Evolutionary conservation across 2,113 vertebrate species (phyloP).

Genomic region (Oceanodroma tethys): DNA sequence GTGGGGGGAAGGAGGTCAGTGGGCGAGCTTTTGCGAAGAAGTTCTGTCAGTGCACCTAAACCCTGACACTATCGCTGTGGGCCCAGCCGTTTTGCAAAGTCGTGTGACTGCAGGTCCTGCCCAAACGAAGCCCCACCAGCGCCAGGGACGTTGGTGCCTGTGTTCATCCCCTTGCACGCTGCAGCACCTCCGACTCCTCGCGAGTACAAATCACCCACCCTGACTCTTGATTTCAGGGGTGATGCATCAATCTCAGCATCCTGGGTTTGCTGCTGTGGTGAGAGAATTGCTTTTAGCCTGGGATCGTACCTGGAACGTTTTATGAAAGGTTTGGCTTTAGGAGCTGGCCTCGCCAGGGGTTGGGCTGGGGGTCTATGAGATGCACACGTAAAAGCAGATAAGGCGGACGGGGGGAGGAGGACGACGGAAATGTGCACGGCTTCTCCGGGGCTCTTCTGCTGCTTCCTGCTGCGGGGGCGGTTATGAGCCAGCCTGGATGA

Average conservation of each 20-base stretch:
- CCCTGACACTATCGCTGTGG: neutral
- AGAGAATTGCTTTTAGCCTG: neutral
- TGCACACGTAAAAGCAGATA: neutral
- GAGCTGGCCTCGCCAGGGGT: neutral
- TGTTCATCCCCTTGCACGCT: neutral
- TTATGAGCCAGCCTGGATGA: neutral
- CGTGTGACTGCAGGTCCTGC: neutral
- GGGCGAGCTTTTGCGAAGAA: neutral
- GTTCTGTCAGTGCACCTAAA: neutral
- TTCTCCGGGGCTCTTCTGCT: neutral
- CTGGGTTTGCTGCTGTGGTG: neutral
- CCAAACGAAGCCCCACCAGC: neutral
- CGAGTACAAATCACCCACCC: accelerated
- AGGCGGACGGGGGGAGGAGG: neutral
- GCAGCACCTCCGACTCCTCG: neutral
- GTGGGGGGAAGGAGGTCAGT: neutral
- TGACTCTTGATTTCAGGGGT: neutral
- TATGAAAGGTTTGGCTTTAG: neutral
- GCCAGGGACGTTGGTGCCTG: neutral
- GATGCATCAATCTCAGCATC: accelerated
- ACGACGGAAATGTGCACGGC: neutral
- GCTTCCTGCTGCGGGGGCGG: neutral
- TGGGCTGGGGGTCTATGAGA: neutral
- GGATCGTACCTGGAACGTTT: accelerated
- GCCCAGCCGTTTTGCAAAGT: accelerated